Evolutionary conservation across 2,888 invertebrate species (phyloP).

Genomic region (Barypeithes pellucidus): DNA sequence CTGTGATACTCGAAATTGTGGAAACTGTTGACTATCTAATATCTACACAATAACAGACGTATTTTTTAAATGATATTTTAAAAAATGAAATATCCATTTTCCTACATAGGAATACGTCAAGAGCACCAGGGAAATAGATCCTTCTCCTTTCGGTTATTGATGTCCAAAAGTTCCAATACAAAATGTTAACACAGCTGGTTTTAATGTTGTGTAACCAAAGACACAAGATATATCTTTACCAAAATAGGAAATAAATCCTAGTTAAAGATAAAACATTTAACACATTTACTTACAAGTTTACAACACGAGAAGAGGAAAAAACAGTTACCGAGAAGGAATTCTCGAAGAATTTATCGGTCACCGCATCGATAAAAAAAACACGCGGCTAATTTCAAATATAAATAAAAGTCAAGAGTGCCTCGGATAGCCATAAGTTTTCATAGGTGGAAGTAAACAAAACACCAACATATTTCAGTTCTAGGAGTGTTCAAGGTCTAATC

Average conservation of each 20-base stretch:
- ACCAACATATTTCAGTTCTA: slow-evolving; percentile 44
- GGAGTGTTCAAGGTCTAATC: slow-evolving; percentile 50
- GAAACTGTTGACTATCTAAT: too few species aligned
- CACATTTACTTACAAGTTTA: slow-evolving; percentile 27
- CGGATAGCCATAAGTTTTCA: slow-evolving; percentile 41
- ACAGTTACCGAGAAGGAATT: slow-evolving; percentile 33
- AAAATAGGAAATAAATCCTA: slow-evolving; percentile 28
- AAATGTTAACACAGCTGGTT: slow-evolving; percentile 7
- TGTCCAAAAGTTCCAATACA: neutral
- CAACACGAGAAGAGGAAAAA: slow-evolving; percentile 23
- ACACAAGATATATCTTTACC: slow-evolving; percentile 10
- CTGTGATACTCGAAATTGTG: too few species aligned
- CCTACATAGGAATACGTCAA: too few species aligned
- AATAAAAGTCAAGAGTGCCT: slow-evolving; percentile 43
- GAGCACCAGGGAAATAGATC: too few species aligned
- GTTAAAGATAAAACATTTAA: slow-evolving; percentile 26
- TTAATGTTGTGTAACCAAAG: slow-evolving; percentile 8
- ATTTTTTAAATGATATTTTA: too few species aligned
- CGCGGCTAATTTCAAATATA: slow-evolving; percentile 45
- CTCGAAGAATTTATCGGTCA: slow-evolving; percentile 31
- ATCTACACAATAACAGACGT: too few species aligned
- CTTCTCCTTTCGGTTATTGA: neutral
- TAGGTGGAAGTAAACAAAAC: slow-evolving; percentile 50
- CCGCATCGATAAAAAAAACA: slow-evolving; percentile 40
- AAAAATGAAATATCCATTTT: too few species aligned